Base-by-base conservation (phyloP, 2,888 invertebrate genomes). In the Laspeyria flexula region DNA sequence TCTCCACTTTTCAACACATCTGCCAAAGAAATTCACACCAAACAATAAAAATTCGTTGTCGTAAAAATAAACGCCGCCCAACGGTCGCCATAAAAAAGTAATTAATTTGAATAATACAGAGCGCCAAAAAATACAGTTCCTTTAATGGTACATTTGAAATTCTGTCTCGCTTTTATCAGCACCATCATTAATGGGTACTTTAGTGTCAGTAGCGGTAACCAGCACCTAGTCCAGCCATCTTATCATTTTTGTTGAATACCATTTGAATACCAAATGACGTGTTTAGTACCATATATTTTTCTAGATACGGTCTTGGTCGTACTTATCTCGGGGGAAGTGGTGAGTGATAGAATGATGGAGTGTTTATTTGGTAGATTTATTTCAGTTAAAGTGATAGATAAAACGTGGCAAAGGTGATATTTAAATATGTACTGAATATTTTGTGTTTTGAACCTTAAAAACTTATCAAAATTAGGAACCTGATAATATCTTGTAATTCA, bases 81-180 rank as follows among this genome's bases (percentile, higher is more conserved):
- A 48, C 68, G 56, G 60, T 51, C 69, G 50, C 58, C 69, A 85
- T 87, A 85, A 88, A 88, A 88, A 85, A 78, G 81, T 80, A 84
- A 88, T 87, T 88, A 88, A 86, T 86, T 87, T 85, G 80, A 86
- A 88, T 87, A 87, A 86, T 76, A 84, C 76, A 64, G 70, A 55
- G 52, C 54, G 48, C 38, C 58, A 69, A 73, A 78, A 83, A 81
- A 83, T 73, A 79, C 77, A 75, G 75, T 75, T 70, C 65, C 65
- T 70, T 75, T 79, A 84, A 77, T 76, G 75, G 58, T 53, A 72
- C 79, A 85, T 88, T 87, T 82, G 78, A 74, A 81, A 84, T 85
- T 86, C 86, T 76, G 80, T 68, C 81, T 72, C 73, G 76, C 79
- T 81, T 84, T 85, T 85, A 88, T 86, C 77, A 74, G 62, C 63